These are phyloP conservation scores for Yponomeuta malinellus DNA, from an alignment of 2,888 invertebrate species.

Conservation along the genomic window DNA sequence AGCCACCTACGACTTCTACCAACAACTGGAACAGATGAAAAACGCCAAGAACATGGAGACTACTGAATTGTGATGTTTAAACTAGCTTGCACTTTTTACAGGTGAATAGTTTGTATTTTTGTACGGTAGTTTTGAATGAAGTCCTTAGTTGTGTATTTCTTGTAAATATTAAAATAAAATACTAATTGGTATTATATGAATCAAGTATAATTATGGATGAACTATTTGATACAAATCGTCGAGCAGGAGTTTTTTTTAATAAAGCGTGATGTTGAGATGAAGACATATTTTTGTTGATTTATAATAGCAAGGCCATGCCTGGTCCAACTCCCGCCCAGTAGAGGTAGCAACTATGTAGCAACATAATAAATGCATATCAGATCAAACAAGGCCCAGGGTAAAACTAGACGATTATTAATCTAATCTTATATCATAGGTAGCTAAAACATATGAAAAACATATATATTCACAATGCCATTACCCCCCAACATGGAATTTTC, in stretches of 20 bases:
- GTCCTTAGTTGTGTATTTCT: background rate
- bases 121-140: background rate
- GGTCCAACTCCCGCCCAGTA: background rate
- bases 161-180: conserved; percentile 10
- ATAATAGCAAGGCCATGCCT: background rate
- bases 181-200: conserved; percentile 4
- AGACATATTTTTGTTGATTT: background rate
- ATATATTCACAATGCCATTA: background rate
- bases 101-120: conserved; percentile 4
- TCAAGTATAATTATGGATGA: conserved; percentile 6
- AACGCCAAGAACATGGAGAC: conserved; percentile 86
- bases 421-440: background rate
- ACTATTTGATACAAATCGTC: background rate
- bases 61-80: conserved; percentile 79
- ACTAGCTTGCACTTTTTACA: background rate
- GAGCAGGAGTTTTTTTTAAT: background rate
- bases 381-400: background rate
- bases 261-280: conserved; percentile 3
- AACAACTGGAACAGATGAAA: conserved; percentile 81
- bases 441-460: background rate
- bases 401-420: background rate
- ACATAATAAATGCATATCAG: background rate
- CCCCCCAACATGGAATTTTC: too few relatives aligned
- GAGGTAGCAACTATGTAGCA: background rate
- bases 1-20: conserved; percentile 81